phyloP scores from a whole-genome alignment of 1,140 invertebrate species.

The Bombus ignitus region DNA sequence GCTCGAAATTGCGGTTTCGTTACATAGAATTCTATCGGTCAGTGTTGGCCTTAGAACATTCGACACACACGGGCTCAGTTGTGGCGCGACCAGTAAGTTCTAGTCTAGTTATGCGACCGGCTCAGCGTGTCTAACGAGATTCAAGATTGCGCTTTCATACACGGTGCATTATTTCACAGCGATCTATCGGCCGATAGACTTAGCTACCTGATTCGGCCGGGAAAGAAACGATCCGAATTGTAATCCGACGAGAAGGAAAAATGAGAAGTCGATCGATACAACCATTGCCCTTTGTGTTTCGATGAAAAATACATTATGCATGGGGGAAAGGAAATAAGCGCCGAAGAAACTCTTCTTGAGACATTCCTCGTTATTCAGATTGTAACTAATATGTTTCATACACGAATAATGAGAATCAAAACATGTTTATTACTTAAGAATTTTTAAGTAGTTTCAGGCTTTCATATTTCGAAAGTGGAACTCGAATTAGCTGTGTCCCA shows the following conservation, averaged over 20 bases:
- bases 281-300: background rate
- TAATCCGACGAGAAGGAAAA: background rate
- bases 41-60: conserved; percentile 37
- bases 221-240: background rate
- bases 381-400: background rate
- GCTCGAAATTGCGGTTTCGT: conserved; percentile 24
- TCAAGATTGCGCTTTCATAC: conserved; percentile 33
- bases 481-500: background rate
- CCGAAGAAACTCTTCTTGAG: background rate
- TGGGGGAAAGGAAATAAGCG: background rate
- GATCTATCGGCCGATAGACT: conserved; percentile 27
- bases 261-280: background rate
- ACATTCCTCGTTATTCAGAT: background rate
- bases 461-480: conserved; percentile 20
- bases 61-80: conserved; percentile 2
- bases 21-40: conserved; percentile 25
- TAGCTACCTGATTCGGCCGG: background rate
- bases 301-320: background rate
- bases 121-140: conserved; percentile 43
- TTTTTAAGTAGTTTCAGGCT: background rate
- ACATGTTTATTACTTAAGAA: too few species aligned
- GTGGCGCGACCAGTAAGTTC: conserved; percentile 35
- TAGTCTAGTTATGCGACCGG: conserved; percentile 38
- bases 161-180: background rate
- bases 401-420: background rate